Evolutionary conservation across 2,113 vertebrate species (phyloP).

Genomic region (Hemiprocne comata): DNA sequence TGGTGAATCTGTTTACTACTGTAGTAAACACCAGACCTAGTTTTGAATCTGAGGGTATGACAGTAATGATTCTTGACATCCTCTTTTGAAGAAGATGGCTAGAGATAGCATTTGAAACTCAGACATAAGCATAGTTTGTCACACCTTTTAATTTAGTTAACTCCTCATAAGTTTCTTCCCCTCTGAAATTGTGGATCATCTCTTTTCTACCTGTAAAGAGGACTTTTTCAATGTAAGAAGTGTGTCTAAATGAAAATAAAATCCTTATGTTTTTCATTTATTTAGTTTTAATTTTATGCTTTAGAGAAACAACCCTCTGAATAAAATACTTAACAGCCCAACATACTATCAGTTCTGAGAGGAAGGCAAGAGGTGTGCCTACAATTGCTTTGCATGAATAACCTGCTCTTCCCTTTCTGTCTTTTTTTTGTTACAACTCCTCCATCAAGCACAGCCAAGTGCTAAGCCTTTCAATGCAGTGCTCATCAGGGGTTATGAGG

Average conservation of each 20-base stretch:
- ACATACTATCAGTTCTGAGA: background rate
- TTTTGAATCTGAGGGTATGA: background rate
- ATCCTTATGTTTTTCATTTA: background rate
- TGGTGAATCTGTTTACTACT: background rate
- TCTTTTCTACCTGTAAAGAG: background rate
- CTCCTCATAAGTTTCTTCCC: background rate
- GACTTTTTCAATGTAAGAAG: background rate
- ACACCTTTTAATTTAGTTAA: background rate
- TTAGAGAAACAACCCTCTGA: background rate
- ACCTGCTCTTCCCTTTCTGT: background rate
- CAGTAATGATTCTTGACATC: background rate
- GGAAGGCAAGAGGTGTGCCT: background rate
- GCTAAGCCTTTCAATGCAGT: background rate
- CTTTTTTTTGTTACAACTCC: background rate
- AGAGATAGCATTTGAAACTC: background rate
- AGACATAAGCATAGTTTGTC: background rate
- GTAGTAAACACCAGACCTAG: background rate
- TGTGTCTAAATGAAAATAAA: background rate
- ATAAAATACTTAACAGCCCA: background rate
- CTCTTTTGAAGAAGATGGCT: background rate
- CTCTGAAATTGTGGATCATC: background rate
- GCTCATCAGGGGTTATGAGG: background rate
- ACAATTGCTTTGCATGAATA: background rate
- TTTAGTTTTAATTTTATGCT: background rate
- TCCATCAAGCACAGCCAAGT: background rate